Conservation (phyloP, 2,113 vertebrate genomes). For the Puffinus mauretanicus region DNA sequence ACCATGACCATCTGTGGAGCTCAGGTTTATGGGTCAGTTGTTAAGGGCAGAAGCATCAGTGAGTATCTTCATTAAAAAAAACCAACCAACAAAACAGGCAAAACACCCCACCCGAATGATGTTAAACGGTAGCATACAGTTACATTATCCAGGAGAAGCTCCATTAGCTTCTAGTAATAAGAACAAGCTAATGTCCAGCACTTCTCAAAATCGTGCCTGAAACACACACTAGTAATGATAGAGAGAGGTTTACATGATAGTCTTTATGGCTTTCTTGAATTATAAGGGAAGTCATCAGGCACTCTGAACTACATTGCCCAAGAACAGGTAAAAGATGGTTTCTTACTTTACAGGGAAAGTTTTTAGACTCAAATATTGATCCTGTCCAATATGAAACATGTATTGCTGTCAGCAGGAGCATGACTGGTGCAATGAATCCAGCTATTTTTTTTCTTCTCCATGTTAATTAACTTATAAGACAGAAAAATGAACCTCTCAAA, state of each 20-base stretch:
- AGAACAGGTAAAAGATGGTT: not conserved
- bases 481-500: not conserved
- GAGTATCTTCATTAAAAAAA: not conserved
- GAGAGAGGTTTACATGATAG: not conserved
- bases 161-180: not conserved
- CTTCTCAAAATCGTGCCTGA: not conserved
- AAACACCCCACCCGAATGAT: accelerated
- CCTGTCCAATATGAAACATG: not conserved
- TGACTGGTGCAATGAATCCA: not conserved
- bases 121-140: not conserved
- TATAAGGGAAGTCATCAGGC: not conserved
- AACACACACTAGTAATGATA: not conserved
- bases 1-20: not conserved
- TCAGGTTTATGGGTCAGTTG: not conserved
- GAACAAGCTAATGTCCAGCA: not conserved
- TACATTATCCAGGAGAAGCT: not conserved
- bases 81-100: not conserved
- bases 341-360: not conserved
- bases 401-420: not conserved
- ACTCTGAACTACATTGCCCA: not conserved
- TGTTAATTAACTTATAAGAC: not conserved
- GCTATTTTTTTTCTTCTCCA: not conserved
- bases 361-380: not conserved
- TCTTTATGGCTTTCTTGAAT: not conserved
- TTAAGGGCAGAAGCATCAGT: not conserved